Percentiles rank a stretch among this genome's conserved stretches.
phyloP scores from a whole-genome alignment of 2,888 invertebrate species.

The Rhamnusium bicolor region DNA sequence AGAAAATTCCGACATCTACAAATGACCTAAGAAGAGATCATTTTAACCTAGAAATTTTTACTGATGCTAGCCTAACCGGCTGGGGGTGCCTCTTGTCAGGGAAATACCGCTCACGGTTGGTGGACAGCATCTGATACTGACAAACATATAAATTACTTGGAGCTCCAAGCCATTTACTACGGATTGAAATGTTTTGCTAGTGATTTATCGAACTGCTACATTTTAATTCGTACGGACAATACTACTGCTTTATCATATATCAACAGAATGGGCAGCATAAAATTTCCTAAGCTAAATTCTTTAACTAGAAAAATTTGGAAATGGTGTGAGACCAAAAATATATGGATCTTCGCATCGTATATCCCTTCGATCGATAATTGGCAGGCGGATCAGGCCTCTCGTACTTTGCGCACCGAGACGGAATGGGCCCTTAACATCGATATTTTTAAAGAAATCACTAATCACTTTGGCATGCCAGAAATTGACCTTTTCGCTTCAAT shows the following conservation, averaged over 20 bases:
- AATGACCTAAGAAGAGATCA: background rate
- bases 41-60: constrained; percentile 47
- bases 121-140: constrained; percentile 45
- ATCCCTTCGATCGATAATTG: background rate
- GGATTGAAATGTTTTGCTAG: constrained; percentile 51
- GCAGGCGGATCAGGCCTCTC: background rate
- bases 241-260: constrained; percentile 32
- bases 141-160: constrained; percentile 51
- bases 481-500: background rate
- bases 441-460: background rate
- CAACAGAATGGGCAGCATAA: constrained; percentile 7
- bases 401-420: background rate
- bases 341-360: background rate
- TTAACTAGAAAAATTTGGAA: constrained; percentile 5
- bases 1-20: background rate
- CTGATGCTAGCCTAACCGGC: constrained; percentile 51
- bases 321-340: background rate
- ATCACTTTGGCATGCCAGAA: background rate
- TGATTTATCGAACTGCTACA: constrained; percentile 34
- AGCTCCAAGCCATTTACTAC: constrained; percentile 49
- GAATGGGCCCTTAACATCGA: background rate
- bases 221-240: constrained; percentile 51
- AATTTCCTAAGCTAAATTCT: background rate
- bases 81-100: constrained; percentile 50
- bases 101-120: constrained; percentile 37